phyloP scores from a whole-genome alignment of 92 coral and sea anemone genomes.

The Ricordea florida region DNA sequence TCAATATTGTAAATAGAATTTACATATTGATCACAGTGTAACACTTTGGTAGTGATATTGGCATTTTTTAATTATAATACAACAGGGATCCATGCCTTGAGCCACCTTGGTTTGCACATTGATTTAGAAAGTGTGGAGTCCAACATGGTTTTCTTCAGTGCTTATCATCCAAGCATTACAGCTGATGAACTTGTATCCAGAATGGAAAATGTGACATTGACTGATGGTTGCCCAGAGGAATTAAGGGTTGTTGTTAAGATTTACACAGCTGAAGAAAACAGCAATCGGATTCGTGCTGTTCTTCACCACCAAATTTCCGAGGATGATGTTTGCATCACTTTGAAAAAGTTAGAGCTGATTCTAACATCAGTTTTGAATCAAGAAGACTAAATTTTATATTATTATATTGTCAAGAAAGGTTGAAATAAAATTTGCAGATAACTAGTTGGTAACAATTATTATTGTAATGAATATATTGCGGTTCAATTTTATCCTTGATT shows the following conservation, averaged over 20 bases:
- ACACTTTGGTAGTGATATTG: not conserved
- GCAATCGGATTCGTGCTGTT: slow-evolving; percentile 57
- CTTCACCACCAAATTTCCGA: slow-evolving; percentile 73
- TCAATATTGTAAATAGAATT: too few species aligned
- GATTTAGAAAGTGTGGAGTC: slow-evolving; percentile 50
- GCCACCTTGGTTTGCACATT: slow-evolving; percentile 52
- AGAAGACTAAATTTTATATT: too few species aligned
- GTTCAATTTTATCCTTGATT: too few species aligned
- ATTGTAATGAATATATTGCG: too few species aligned
- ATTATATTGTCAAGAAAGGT: too few species aligned
- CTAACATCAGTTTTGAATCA: not conserved
- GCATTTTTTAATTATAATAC: not conserved
- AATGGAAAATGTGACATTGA: slow-evolving; percentile 36
- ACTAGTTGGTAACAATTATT: too few species aligned
- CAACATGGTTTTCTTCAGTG: slow-evolving; percentile 70
- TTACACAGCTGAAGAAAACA: slow-evolving; percentile 20
- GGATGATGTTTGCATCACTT: slow-evolving; percentile 44
- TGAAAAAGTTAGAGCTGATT: slow-evolving; percentile 35
- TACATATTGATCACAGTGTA: too few species aligned
- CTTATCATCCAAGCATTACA: slow-evolving; percentile 45
- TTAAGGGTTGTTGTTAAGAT: slow-evolving; percentile 45
- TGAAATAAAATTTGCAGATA: too few species aligned
- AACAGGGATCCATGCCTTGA: slow-evolving; percentile 61
- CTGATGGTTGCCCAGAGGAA: slow-evolving; percentile 41
- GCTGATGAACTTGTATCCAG: slow-evolving; percentile 62